Evolutionary conservation across 2,113 vertebrate species (phyloP), one percentile per base, ranked within the genome.

Genomic region (Labeo rohita): DNA sequence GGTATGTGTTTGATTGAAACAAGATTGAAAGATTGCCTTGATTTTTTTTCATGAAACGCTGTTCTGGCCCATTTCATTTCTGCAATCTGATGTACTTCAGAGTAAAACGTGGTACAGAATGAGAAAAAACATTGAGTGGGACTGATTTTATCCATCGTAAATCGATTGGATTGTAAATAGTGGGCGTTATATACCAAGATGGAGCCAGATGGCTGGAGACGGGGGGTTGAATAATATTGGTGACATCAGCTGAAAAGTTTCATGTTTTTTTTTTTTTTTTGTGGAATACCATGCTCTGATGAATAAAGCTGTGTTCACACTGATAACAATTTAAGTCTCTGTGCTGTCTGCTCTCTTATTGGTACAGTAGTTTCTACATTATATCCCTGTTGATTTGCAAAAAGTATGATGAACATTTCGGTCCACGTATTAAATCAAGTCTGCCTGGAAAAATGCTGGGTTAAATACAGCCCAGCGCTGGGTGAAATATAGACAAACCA

Each of bases 201-300:
- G 16, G 49, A 66, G 63, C 72, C 73, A 77, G 73, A 28, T 77
- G 7, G 73, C 16, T 50, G 59, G 45, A 61, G 56, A 43, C 21
- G 21, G 39, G 77, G 36, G 77, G 54, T 61, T 80, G 54, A 63
- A 80, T 80, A 80, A 80, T 73, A 78, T 39, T n/a, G 18, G 16
- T 59, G 34, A 43, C 18, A 39, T 78, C 34, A 78, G 52, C 76
- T 78, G 9, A 59, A 78, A 78, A 78, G 52, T 73, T 73, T 45
- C 39, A n/a, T n/a, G n/a, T 72, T 11, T 39, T 11, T 72, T 68
- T 65, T 61, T 61, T 23, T 63, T 23, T 28, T 34, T 3, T 39
- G 7, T 15, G 66, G 36, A 21, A 72, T 72, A 73, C 11, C 39
- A 73, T 73, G 70, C 70, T 45, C 70, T 18, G 2, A 45, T 73